Percentiles rank a stretch among this genome's conserved stretches.
Evolutionary conservation across 1,140 invertebrate species (phyloP).

Genomic region (Drosophila dunni): DNA sequence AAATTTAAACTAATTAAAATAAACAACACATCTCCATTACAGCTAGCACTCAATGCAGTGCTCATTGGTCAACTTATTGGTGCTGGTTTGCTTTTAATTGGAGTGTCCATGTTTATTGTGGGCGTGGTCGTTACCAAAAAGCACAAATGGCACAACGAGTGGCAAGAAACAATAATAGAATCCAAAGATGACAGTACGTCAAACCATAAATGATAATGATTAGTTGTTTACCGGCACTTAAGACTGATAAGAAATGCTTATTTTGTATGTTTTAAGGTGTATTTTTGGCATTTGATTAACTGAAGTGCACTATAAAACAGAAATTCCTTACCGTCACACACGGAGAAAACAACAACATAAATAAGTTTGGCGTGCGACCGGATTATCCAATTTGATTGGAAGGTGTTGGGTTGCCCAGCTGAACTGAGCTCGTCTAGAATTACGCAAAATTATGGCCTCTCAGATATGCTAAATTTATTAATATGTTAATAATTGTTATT

Average conservation of each 20-base stretch:
- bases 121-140: slow-evolving; percentile 54
- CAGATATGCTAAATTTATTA: slow-evolving; percentile 83
- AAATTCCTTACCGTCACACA: slow-evolving; percentile 20
- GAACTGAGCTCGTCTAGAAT: slow-evolving; percentile 75
- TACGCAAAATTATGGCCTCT: slow-evolving; percentile 80
- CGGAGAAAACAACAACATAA: slow-evolving; percentile 37
- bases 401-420: slow-evolving; percentile 65
- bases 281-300: slow-evolving; percentile 19
- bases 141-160: slow-evolving; percentile 61
- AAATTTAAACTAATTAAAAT: background rate
- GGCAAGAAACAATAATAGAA: background rate
- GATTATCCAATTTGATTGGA: slow-evolving; percentile 67
- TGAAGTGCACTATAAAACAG: slow-evolving; percentile 39
- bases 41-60: slow-evolving; percentile 51
- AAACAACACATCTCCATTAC: slow-evolving; percentile 5
- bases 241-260: slow-evolving; percentile 29
- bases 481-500: slow-evolving; percentile 81
- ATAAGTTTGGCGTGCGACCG: slow-evolving; percentile 33
- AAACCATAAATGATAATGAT: slow-evolving; percentile 23
- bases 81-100: slow-evolving; percentile 54
- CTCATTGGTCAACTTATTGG: slow-evolving; percentile 54
- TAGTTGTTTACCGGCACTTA: background rate
- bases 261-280: slow-evolving; percentile 1
- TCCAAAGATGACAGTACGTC: background rate
- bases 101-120: slow-evolving; percentile 33